Conservation (phyloP, 1,140 invertebrate genomes). For the Araneus ventricosus region DNA sequence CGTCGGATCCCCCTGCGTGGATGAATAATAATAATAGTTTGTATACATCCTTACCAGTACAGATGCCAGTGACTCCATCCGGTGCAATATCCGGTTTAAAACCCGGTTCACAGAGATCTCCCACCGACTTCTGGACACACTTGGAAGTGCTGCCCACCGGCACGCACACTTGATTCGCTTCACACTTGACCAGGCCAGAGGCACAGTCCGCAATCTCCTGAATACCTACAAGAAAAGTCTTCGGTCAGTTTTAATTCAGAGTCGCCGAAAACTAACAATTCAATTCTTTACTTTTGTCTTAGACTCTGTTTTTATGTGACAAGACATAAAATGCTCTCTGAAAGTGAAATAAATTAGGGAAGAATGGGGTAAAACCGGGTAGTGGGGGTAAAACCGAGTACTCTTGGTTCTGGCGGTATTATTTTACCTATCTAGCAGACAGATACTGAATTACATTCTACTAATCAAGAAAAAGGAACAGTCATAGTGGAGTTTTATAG, state of each 20-base stretch:
- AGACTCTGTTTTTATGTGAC: not conserved
- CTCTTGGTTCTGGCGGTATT: no score
- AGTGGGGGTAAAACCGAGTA: no score
- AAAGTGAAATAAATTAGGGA: no score
- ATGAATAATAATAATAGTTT: not conserved
- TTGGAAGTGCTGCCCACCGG: not conserved
- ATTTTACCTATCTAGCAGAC: no score
- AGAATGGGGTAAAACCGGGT: no score
- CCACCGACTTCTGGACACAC: not conserved
- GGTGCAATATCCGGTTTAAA: slow-evolving; percentile 24
- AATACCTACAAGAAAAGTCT: not conserved
- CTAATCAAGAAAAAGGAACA: no score
- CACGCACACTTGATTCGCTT: slow-evolving; percentile 15
- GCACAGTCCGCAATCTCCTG: not conserved
- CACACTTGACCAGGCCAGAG: not conserved
- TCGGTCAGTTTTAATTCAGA: not conserved
- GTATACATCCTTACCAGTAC: not conserved
- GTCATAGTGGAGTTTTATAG: no score
- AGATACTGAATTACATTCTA: no score
- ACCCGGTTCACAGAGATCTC: slow-evolving; percentile 26
- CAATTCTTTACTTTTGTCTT: not conserved
- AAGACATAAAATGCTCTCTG: not conserved
- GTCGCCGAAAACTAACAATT: no score
- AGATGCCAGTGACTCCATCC: slow-evolving; percentile 29
- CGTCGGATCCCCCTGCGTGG: not conserved